phyloP scores from a whole-genome alignment of 2,113 vertebrate species.

The Notothenia coriiceps region DNA sequence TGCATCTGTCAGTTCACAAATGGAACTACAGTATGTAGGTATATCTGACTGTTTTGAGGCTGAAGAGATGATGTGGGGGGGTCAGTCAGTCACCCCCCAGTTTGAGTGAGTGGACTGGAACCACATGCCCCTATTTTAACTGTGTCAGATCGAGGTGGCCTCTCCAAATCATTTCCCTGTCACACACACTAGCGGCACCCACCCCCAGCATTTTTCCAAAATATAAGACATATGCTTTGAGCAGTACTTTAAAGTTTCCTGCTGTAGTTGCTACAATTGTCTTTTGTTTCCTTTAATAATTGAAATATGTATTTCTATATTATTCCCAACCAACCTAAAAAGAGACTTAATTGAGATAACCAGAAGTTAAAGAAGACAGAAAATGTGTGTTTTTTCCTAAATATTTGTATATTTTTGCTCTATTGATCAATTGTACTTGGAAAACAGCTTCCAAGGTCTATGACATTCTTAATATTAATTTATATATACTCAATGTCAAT shows the following conservation, averaged over 20 bases:
- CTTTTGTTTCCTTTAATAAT: background rate
- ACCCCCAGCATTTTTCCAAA: background rate
- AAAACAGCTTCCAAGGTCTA: background rate
- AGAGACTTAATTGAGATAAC: background rate
- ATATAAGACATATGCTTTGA: background rate
- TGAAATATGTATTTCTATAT: background rate
- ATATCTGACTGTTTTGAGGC: background rate
- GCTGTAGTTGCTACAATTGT: background rate
- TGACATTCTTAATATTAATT: background rate
- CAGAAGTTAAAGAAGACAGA: too few relatives aligned
- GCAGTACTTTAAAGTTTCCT: background rate
- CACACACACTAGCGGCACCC: conserved; percentile 18
- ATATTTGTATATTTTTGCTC: too few relatives aligned
- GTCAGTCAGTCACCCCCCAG: conserved; percentile 49
- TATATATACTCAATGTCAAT: background rate
- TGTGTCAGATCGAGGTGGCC: conserved; percentile 47
- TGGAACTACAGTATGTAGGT: background rate
- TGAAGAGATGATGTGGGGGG: background rate
- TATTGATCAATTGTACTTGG: background rate
- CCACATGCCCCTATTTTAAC: conserved; percentile 58
- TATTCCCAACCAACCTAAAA: background rate
- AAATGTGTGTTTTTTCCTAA: too few relatives aligned
- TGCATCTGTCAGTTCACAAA: background rate
- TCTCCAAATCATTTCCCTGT: conserved; percentile 34
- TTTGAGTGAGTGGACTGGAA: conserved; percentile 63